Conservation (phyloP, 2,888 invertebrate species). For the Sesia apiformis region DNA sequence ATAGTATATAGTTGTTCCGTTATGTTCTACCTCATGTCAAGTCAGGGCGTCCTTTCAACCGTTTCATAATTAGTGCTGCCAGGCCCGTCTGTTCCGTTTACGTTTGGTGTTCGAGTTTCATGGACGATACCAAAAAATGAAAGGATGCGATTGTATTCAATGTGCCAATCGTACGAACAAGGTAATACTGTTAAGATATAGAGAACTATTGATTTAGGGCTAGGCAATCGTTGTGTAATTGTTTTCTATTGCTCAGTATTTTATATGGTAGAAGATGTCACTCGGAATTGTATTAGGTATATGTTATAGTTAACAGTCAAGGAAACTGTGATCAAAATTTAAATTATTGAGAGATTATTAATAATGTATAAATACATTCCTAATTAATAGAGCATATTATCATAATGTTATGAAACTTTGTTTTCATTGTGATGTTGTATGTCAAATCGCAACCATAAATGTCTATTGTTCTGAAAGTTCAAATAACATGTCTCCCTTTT, state of each 20-base stretch:
- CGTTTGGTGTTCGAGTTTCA: not conserved
- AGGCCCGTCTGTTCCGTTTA: not conserved
- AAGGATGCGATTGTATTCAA: conserved; percentile 50
- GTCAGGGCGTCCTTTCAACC: conserved; percentile 51
- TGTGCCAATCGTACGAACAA: conserved; percentile 69
- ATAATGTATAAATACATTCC: conserved; percentile 71
- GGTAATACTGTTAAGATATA: conserved; percentile 67
- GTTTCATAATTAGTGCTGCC: not conserved
- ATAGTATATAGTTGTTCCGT: conserved; percentile 59
- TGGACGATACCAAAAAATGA: conserved; percentile 52
- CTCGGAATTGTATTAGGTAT: conserved; percentile 68
- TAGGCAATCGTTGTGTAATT: conserved; percentile 59
- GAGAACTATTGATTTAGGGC: conserved; percentile 59
- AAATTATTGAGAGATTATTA: conserved; percentile 74
- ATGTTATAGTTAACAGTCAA: conserved; percentile 72
- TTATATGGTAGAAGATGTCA: conserved; percentile 58
- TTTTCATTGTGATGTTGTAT: not conserved
- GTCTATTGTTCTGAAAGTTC: conserved; percentile 29
- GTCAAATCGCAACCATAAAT: not conserved
- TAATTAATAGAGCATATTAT: conserved; percentile 64
- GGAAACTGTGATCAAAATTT: conserved; percentile 74
- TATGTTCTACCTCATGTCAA: conserved; percentile 72
- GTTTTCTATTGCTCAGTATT: conserved; percentile 73
- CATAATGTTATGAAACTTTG: conserved; percentile 40
- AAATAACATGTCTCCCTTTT: conserved; percentile 42